Evolutionary conservation across 2,797 vertebrate species (phyloP), one percentile per base, ranked within the genome.

Genomic region (Crocidura indochinensis): DNA sequence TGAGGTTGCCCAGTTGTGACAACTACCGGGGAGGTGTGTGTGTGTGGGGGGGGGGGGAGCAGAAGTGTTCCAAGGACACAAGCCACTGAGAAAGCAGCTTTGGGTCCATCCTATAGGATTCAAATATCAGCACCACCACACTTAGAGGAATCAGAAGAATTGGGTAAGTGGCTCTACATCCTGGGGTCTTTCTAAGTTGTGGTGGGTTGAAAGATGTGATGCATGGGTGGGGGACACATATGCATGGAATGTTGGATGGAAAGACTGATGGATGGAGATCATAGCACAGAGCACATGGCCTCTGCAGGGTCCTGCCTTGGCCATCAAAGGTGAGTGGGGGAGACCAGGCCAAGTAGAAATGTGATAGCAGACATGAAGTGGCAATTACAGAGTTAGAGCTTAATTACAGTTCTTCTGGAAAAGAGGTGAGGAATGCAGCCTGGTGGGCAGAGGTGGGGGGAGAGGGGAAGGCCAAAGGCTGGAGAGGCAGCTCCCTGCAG

Each of bases 381-480:
- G 27, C 87, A 84, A 86, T 90, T 90, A 88, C 51, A 77, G 73
- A 87, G 62, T 72, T 46, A 88, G 77, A 82, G 64, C 78, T 93
- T 96, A 84, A 94, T 89, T 93, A 91, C 4, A 87, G 88, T 60
- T 87, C 83, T 85, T 77, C 87, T 82, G 24, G 72, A 29, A 76
- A 78, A 90, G 83, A 77, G 71, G 75, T 3, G 47, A 85, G 86
- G 86, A 80, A 91, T 91, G 88, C 8, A 47, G 7, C 64, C 75
- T 51, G 78, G 78, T 72, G 47, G 76, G 79, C 38, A 60, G 62
- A 6, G 10, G 60, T 19, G 19, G 22, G 17, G 68, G n/a, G 47
- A 53, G 1, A 27, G 27, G 84, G 12, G 17, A 46, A 78, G 53
- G n/a, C 24, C 67, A 46, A 38, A 5, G 38, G 1, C 9, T 56